Evolutionary conservation across 2,113 vertebrate species (phyloP), one percentile per base, ranked within the genome.

Genomic region (Cisticola juncidis): DNA sequence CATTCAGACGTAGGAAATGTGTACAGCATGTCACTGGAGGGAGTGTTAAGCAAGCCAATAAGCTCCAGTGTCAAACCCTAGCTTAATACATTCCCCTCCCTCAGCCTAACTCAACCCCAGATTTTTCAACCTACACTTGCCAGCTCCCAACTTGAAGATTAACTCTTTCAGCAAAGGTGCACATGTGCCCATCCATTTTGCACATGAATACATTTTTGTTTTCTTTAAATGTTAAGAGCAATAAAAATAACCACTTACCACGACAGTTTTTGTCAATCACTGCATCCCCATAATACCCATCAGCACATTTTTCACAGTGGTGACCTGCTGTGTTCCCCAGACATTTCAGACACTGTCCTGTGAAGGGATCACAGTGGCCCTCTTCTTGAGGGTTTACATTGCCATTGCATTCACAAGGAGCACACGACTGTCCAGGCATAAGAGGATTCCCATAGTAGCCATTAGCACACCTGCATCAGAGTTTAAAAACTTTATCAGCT

Each of bases 391-490:
- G 85, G 58, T 99, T 91, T 48, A 98, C 97, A 12, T 99, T 99
- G 42, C 98, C 98, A 2, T 97, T 98, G 94, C 99, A 99, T 87
- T 99, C 97, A 62, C 99, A 99, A 22, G 88, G 97, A 40, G 96
- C 28, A 48, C 99, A 99, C 0, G 94, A 90, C 10, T 98, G 98
- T 16, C 99, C 99, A 11, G 98, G 97, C 3, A 97, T 85, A 2
- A 98, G 95, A 24, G 99, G 99, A 97, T 99, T 98, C 71, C 99
- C 99, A 57, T 98, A 98, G 98, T 98, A 99, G 95, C 99, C 99
- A 38, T 98, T 98, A 72, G 98, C 98, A 90, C 99, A 99, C 98
- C 99, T 99, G 95, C 26, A 96, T 35, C 44, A 69, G 24, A 82
- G 20, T 95, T 88, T 4, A 83, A 87, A 90, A 94, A 22, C 7